Conservation (phyloP, 2,888 invertebrate genomes). For the Mellilla xanthometata region DNA sequence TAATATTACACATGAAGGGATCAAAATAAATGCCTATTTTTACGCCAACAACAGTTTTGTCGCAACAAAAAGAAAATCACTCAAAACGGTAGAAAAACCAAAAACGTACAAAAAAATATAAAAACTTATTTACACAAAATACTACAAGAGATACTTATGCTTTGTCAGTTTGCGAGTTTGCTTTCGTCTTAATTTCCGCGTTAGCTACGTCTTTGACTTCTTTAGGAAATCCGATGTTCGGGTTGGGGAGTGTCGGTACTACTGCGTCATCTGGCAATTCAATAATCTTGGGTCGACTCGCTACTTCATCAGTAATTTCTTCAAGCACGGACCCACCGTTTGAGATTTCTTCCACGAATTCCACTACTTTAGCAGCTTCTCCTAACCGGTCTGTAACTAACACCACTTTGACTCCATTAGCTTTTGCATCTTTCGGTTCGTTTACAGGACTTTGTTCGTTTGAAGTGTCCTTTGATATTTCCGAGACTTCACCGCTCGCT, state of each 20-base stretch:
- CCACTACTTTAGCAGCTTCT: constrained; percentile 15
- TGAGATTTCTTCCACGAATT: constrained; percentile 3
- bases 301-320: constrained; percentile 5
- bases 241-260: not conserved
- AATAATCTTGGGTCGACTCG: constrained; percentile 12
- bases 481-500: constrained; percentile 17
- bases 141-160: constrained; percentile 4
- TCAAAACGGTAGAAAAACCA: constrained; percentile 12
- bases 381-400: constrained; percentile 17
- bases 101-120: constrained; percentile 5
- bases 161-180: not conserved
- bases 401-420: constrained; percentile 3
- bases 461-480: constrained; percentile 11
- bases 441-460: constrained; percentile 16
- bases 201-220: constrained; percentile 11
- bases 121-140: constrained; percentile 18
- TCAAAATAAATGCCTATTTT: constrained; percentile 1
- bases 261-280: constrained; percentile 7
- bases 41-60: not conserved
- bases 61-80: constrained; percentile 12
- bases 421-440: constrained; percentile 8
- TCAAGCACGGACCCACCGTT: constrained; percentile 4
- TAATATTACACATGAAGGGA: not conserved
- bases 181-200: constrained; percentile 6
- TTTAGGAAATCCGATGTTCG: constrained; percentile 9